A percentile compares a stretch with the other conserved stretches of the same genome.
Evolutionary conservation across 2,797 vertebrate species (phyloP).

Genomic region (Myoxocephalus aenaeus): DNA sequence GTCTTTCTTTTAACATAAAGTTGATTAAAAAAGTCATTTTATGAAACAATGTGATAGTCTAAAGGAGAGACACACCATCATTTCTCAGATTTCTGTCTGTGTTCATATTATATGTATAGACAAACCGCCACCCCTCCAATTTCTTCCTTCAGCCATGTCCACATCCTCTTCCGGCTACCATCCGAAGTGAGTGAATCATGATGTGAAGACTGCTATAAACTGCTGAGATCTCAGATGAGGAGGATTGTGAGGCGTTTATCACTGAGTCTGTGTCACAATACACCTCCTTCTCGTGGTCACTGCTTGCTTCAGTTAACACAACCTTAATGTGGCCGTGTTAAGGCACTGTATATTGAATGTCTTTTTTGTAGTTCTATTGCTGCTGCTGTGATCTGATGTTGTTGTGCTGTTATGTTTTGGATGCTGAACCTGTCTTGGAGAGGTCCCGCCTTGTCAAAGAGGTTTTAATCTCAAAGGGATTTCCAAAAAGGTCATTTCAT

Average conservation of each 20-base stretch:
- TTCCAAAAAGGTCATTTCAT: not conserved
- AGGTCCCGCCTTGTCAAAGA: not conserved
- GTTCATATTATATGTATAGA: conserved; percentile 78
- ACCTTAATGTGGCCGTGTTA: not conserved
- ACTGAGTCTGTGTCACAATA: not conserved
- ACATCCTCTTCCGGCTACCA: conserved; percentile 58
- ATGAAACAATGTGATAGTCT: conserved; percentile 39
- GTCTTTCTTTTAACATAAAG: conserved; percentile 19
- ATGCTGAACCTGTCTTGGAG: not conserved
- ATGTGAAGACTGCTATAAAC: conserved; percentile 27
- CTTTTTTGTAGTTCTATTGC: not conserved
- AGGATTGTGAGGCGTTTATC: not conserved
- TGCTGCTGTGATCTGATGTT: not conserved
- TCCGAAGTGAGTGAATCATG: conserved; percentile 29
- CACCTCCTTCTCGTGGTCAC: too few species aligned
- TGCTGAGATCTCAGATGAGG: conserved; percentile 14
- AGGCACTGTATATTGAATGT: not conserved
- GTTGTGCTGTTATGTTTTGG: not conserved
- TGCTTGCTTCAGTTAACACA: not conserved
- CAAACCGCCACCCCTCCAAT: conserved; percentile 51
- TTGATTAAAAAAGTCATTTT: not conserved
- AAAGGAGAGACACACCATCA: conserved; percentile 15
- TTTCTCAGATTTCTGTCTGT: conserved; percentile 25
- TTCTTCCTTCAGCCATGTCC: conserved; percentile 56
- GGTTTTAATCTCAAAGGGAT: not conserved